Base-by-base conservation (phyloP, 2,888 invertebrate genomes). In the Capitulum mitella region DNA sequence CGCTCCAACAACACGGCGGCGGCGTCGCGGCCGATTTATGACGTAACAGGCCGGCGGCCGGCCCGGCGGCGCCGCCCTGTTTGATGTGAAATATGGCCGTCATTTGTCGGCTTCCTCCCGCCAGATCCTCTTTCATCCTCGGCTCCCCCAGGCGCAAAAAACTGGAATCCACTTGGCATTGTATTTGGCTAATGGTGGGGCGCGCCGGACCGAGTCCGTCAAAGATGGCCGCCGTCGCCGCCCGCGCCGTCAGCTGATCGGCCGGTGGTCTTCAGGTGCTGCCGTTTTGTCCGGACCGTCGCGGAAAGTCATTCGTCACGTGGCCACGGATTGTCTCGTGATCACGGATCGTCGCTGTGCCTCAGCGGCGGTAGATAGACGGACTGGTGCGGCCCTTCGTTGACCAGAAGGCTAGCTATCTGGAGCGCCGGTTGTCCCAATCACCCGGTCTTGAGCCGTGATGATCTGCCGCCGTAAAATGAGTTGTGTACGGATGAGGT, bases 81-180 rank as follows among this genome's bases (percentile, higher is more conserved):
- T 40, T 26, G 70, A 40, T 70, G 40, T 70, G 70, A 70, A 70
- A 70, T 40, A 40, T 40, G 70, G 70, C 37, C 26, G 70, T 37
- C 70, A 40, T 70, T 70, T 70, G 70, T 40, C 70, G 70, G 40
- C 14, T 40, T 29, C 58, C 70, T 37, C 70, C 34, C 70, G n/a
- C 40, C 64, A 19, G 70, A 37, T 37, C 40, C 70, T 16, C 70
- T 70, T 70, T 70, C 70, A 70, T 70, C 40, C 70, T 0, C 70
- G 26, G 26, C 70, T 37, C 40, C 40, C 70, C 40, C 70, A 32
- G 64, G 14, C 40, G 40, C 26, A 16, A 37, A n/a, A 37, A 40
- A 40, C 70, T 22, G 70, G 70, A 70, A 70, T 70, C 70, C 40
- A 40, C 70, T 70, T 26, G 22, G 37, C 26, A 40, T 40, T 40